A percentile compares a stretch with the other conserved stretches of the same genome.
Evolutionary conservation across 2,888 invertebrate genomes (phyloP).

Genomic region (Apodemia hepburni): DNA sequence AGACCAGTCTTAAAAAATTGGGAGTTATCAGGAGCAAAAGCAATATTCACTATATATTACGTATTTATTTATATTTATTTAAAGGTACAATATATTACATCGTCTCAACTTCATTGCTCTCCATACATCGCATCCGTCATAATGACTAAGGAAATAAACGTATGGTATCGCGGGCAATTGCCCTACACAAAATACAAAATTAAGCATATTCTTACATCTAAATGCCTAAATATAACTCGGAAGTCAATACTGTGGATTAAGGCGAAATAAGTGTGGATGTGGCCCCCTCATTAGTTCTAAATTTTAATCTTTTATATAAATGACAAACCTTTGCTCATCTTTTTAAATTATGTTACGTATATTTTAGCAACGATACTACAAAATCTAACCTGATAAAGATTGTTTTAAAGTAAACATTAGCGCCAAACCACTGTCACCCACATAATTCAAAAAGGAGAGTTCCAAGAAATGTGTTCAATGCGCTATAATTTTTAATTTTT

Average conservation of each 20-base stretch:
- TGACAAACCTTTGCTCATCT: too few relatives aligned
- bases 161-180: constrained; percentile 63
- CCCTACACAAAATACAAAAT: constrained; percentile 71
- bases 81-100: constrained; percentile 80
- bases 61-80: constrained; percentile 78
- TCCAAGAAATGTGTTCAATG: too few relatives aligned
- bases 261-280: background rate
- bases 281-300: background rate
- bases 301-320: too few relatives aligned
- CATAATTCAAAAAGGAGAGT: too few relatives aligned
- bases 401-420: too few relatives aligned
- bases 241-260: constrained; percentile 72
- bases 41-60: constrained; percentile 67
- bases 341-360: too few relatives aligned
- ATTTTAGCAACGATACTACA: too few relatives aligned
- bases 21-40: constrained; percentile 27
- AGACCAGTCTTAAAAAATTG: constrained; percentile 2
- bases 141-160: constrained; percentile 72
- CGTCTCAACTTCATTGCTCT: constrained; percentile 65
- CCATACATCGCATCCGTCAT: constrained; percentile 65
- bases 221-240: constrained; percentile 61
- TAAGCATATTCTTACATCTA: constrained; percentile 72
- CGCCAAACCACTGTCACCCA: too few relatives aligned
- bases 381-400: too few relatives aligned
- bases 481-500: too few relatives aligned